Conservation (phyloP, 2,797 vertebrate genomes). For the Lagorchestes hirsutus region DNA sequence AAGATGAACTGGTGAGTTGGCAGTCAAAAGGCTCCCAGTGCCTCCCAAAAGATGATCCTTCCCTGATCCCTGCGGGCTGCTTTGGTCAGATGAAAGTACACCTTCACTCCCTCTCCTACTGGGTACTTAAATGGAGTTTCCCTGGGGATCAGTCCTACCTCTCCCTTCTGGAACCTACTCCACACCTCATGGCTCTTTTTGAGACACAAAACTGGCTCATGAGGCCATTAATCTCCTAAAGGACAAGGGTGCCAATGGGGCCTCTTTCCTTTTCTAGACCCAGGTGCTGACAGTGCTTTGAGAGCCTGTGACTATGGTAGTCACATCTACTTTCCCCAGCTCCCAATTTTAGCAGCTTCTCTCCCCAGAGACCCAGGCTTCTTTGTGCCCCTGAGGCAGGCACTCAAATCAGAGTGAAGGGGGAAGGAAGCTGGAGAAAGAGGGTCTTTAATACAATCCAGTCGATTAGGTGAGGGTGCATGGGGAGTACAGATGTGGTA, state of each 20-base stretch:
- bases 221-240: background rate
- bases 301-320: background rate
- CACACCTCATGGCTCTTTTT: background rate
- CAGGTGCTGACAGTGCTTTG: background rate
- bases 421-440: background rate
- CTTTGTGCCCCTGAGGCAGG: background rate
- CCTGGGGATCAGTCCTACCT: background rate
- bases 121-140: background rate
- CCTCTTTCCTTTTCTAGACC: background rate
- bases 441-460: background rate
- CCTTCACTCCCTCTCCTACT: background rate
- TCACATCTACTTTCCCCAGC: background rate
- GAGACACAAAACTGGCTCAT: background rate
- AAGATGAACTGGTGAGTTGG: background rate
- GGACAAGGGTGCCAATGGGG: background rate
- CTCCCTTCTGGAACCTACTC: background rate
- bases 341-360: background rate
- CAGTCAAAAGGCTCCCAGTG: background rate
- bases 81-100: background rate
- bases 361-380: background rate
- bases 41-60: background rate
- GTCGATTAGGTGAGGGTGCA: background rate
- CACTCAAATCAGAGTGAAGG: background rate
- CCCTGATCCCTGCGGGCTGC: background rate
- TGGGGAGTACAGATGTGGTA: background rate